Evolutionary conservation across 2,113 vertebrate species (phyloP).

Genomic region (Pterocles orientalis): DNA sequence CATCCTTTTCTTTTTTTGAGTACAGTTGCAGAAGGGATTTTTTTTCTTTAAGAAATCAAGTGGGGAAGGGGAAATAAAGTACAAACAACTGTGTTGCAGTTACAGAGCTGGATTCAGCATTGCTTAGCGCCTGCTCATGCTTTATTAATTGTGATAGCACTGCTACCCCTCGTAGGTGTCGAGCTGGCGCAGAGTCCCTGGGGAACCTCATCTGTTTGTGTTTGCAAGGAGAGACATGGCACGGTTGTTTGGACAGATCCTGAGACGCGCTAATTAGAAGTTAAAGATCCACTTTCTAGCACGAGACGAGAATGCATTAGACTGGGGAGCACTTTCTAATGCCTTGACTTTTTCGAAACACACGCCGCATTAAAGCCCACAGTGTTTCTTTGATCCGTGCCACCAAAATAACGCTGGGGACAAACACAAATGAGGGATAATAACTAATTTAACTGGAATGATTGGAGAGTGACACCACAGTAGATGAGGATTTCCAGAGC

Average conservation of each 20-base stretch:
- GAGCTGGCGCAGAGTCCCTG: neutral
- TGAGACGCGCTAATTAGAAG: slow-evolving; percentile 63
- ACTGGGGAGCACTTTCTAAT: slow-evolving; percentile 14
- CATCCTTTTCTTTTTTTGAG: neutral
- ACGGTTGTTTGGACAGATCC: slow-evolving; percentile 62
- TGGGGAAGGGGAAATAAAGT: neutral
- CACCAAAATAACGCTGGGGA: slow-evolving; percentile 55
- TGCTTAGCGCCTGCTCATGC: neutral
- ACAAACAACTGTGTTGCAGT: neutral
- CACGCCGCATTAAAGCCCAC: slow-evolving; percentile 36
- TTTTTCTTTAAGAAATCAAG: neutral
- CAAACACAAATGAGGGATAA: slow-evolving; percentile 60
- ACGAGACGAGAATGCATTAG: slow-evolving; percentile 21
- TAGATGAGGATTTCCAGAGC: slow-evolving; percentile 57
- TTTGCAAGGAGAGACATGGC: slow-evolving; percentile 19
- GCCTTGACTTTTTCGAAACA: slow-evolving; percentile 37
- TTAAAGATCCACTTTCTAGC: slow-evolving; percentile 55
- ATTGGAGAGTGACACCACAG: slow-evolving; percentile 35
- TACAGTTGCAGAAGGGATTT: neutral
- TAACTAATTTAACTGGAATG: slow-evolving; percentile 67
- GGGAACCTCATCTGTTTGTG: slow-evolving; percentile 59
- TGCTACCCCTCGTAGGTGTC: slow-evolving; percentile 3
- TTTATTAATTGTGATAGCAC: slow-evolving; percentile 1
- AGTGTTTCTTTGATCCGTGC: slow-evolving; percentile 52
- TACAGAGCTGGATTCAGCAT: neutral